These are phyloP conservation scores for Argyra leucocephala DNA, from an alignment of 2,888 invertebrate genomes.

Conservation along the genomic window DNA sequence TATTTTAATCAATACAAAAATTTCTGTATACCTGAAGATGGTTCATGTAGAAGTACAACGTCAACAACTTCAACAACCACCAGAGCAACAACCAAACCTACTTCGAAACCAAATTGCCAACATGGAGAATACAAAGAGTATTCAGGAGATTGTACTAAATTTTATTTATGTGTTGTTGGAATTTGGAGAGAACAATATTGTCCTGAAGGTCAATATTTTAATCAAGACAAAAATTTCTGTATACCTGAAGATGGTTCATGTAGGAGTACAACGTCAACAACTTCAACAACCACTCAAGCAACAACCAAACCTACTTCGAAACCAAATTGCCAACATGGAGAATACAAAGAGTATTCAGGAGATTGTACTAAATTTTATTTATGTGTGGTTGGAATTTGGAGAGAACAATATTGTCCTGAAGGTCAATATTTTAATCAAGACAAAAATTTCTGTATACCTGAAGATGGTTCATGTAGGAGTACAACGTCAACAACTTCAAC, in stretches of 20 bases:
- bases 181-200: not conserved
- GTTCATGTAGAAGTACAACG: not conserved
- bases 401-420: not conserved
- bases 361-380: not conserved
- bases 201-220: not conserved
- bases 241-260: not conserved
- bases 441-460: not conserved
- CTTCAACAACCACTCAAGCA: not conserved
- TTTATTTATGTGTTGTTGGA: not conserved
- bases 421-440: not conserved
- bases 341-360: not conserved
- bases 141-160: not conserved
- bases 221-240: not conserved
- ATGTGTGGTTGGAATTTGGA: not conserved
- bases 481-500: not conserved
- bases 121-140: not conserved
- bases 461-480: not conserved
- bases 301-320: not conserved
- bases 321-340: not conserved
- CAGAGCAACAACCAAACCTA: not conserved
- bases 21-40: not conserved
- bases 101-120: not conserved
- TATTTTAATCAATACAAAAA: not conserved
- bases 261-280: not conserved
- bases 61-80: not conserved